Base-by-base conservation (phyloP, 2,797 vertebrate genomes). In the Xenentodon cancila region DNA sequence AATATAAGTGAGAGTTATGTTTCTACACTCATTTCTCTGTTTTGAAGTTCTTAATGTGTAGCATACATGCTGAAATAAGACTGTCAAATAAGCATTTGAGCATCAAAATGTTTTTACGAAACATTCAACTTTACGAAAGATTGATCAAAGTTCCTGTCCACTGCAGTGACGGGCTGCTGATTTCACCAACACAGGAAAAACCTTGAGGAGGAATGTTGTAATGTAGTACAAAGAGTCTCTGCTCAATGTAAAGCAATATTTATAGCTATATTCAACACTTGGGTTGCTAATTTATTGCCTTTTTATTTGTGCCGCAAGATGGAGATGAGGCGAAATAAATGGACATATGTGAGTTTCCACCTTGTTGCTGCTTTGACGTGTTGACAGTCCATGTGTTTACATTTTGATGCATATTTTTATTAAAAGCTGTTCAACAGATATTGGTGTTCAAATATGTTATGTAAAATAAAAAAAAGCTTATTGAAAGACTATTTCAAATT, bases 261-360 rank as follows among this genome's bases (percentile, higher is more conserved):
- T 64, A 53, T 55, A 59, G 25, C 56, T 53, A 15, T 63, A 54
- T 73, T 74, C 68, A 63, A 73, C 18, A 61, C 43, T 73, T 19
- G 4, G 56, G 12, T 81, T 48, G 72, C 64, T 79, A 63, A 82
- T 84, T 86, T 86, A 83, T 81, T 84, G 68, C 68, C 68, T 84
- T 85, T 82, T 66, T 68, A 58, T 25, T 69, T 77, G 34, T 65
- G 71, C 59, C 69, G 69, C 62, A 59, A 25, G 3, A 42, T 56
- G 21, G 53, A 73, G 9, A 7, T 20, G 49, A 51, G 20, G 48
- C 44, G 48, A 55, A 59, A 47, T 34, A 53, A 68, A 56, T 9
- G 8, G 43, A 58, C 45, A 22, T 25, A 27, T 7, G 27, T 7
- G 27, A 27, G 32, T 46, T 54, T 62, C 15, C 34, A 67, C 44